These are phyloP conservation scores for Quadroppia sp. DNA, from an alignment of 2,888 invertebrate genomes.

Conservation along the genomic window DNA sequence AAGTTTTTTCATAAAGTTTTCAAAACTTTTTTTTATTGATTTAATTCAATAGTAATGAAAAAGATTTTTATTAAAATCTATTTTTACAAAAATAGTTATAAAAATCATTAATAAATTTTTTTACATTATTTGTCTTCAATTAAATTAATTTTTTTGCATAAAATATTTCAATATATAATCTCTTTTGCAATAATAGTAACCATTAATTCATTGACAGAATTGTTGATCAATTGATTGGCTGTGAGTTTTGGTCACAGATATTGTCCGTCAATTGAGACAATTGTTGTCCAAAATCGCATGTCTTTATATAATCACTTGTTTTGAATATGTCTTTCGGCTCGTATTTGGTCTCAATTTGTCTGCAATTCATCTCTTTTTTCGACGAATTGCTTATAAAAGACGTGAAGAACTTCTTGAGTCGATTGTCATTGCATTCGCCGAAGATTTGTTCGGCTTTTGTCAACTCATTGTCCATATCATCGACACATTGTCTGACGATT, in stretches of 20 bases:
- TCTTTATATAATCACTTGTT: slow-evolving; percentile 40
- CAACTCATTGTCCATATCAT: slow-evolving; percentile 42
- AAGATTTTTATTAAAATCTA: no score
- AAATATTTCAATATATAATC: no score
- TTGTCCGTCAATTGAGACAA: background rate
- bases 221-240: no score
- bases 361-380: background rate
- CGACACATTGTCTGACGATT: slow-evolving; percentile 37
- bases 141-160: background rate
- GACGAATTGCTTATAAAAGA: slow-evolving; percentile 38
- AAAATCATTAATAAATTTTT: no score
- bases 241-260: background rate
- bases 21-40: no score
- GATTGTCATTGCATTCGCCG: slow-evolving; percentile 21
- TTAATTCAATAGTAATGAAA: no score
- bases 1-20: no score
- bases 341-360: slow-evolving; percentile 29
- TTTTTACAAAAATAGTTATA: no score
- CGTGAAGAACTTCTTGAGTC: slow-evolving; percentile 38
- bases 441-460: slow-evolving; percentile 42
- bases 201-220: no score
- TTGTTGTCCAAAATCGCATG: background rate
- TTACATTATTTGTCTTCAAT: background rate
- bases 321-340: slow-evolving; percentile 41
- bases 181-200: no score